A percentile compares a stretch with the other conserved stretches of the same genome.
Conservation (phyloP, 2,888 invertebrate species). For the Lithophane socia region DNA sequence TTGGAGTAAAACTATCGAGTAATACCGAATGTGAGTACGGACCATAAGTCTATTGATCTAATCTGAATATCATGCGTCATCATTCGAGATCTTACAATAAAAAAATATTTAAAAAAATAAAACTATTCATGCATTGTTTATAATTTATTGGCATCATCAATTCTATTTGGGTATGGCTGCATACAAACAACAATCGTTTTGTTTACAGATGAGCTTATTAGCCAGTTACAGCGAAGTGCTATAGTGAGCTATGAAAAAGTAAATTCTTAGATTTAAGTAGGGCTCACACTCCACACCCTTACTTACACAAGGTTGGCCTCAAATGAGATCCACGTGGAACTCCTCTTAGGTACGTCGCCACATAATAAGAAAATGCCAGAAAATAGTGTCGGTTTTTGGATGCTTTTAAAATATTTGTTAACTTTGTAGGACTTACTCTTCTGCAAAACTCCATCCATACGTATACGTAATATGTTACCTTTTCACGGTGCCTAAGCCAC, state of each 20-base stretch:
- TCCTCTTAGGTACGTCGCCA: not conserved
- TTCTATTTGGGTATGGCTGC: conserved; percentile 14
- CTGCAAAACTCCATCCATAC: not conserved
- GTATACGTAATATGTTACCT: no score
- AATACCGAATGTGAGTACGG: no score
- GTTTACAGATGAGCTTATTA: conserved; percentile 13
- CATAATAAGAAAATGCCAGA: not conserved
- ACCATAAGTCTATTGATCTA: not conserved
- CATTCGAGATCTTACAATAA: no score
- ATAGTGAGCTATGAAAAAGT: conserved; percentile 17
- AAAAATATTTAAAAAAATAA: not conserved
- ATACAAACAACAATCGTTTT: conserved; percentile 41
- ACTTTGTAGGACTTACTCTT: not conserved
- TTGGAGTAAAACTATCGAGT: no score
- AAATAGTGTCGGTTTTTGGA: not conserved
- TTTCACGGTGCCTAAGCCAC: no score
- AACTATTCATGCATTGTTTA: conserved; percentile 15
- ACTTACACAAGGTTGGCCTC: not conserved
- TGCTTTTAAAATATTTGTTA: not conserved
- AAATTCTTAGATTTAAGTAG: not conserved
- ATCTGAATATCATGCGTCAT: not conserved
- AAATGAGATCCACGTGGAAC: not conserved
- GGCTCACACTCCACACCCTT: not conserved
- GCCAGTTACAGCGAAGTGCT: conserved; percentile 40
- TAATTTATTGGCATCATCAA: conserved; percentile 8